Percentiles rank a stretch among this genome's conserved stretches.
These are phyloP conservation scores for Myopa tessellatipennis DNA, from an alignment of 2,888 invertebrate genomes.

Conservation along the genomic window DNA sequence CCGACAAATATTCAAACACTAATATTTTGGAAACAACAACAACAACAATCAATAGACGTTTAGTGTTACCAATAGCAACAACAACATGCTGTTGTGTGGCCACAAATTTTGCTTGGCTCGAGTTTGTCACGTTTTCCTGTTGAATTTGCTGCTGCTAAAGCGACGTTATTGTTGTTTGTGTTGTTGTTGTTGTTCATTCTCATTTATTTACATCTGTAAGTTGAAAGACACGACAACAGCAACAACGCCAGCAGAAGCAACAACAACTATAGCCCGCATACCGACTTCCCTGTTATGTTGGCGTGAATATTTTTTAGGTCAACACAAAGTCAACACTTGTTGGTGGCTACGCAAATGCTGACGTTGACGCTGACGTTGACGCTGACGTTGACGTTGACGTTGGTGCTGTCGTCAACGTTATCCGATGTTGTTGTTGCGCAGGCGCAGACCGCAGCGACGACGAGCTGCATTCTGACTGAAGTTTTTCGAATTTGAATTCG, in stretches of 20 bases:
- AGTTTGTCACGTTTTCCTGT: constrained; percentile 26
- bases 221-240: constrained; percentile 11
- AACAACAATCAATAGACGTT: neutral
- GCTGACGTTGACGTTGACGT: neutral
- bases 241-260: neutral
- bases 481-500: neutral
- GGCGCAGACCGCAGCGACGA: neutral
- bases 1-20: neutral
- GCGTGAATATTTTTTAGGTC: constrained; percentile 26
- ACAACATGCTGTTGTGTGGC: neutral
- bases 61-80: neutral
- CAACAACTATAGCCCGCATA: neutral
- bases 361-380: neutral
- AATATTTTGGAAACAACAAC: neutral
- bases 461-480: neutral
- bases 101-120: neutral
- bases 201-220: constrained; percentile 10
- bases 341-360: neutral
- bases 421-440: neutral
- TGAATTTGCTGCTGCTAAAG: neutral
- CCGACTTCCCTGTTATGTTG: constrained; percentile 9
- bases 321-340: constrained; percentile 33
- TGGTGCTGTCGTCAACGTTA: neutral
- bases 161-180: neutral
- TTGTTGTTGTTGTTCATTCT: constrained; percentile 5